phyloP scores from a whole-genome alignment of 2,797 vertebrate genomes.

The Pangasius sanitwongsei region DNA sequence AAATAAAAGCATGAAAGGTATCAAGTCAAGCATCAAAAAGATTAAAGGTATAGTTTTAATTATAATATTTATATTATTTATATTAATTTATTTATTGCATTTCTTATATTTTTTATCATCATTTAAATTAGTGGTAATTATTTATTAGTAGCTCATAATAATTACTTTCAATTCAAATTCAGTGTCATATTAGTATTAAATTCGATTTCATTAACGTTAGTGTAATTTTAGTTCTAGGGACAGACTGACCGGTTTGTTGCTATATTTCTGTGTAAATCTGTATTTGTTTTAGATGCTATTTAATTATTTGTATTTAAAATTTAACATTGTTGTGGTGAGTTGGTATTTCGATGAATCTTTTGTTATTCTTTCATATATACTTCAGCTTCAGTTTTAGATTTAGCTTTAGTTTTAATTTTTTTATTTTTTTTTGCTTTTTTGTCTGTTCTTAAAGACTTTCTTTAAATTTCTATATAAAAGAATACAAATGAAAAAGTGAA shows the following conservation, averaged over 20 bases:
- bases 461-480: too few relatives aligned
- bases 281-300: not conserved
- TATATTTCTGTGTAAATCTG: not conserved
- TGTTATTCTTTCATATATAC: too few relatives aligned
- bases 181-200: too few relatives aligned
- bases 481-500: not conserved
- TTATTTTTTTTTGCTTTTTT: too few relatives aligned
- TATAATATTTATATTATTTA: not conserved
- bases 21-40: not conserved
- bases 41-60: not conserved
- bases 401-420: too few relatives aligned
- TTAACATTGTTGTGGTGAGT: too few relatives aligned
- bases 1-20: not conserved
- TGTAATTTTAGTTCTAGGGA: not conserved
- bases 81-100: not conserved
- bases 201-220: too few relatives aligned
- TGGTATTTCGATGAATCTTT: too few relatives aligned
- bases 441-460: too few relatives aligned
- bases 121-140: not conserved
- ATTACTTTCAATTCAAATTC: not conserved
- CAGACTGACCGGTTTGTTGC: too few relatives aligned
- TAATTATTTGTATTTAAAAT: too few relatives aligned
- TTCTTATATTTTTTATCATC: not conserved
- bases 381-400: too few relatives aligned
- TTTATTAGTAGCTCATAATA: not conserved